Percentiles rank a stretch among this genome's conserved stretches.
Evolutionary conservation across 2,888 invertebrate species (phyloP).

Genomic region (Cantharis rustica): DNA sequence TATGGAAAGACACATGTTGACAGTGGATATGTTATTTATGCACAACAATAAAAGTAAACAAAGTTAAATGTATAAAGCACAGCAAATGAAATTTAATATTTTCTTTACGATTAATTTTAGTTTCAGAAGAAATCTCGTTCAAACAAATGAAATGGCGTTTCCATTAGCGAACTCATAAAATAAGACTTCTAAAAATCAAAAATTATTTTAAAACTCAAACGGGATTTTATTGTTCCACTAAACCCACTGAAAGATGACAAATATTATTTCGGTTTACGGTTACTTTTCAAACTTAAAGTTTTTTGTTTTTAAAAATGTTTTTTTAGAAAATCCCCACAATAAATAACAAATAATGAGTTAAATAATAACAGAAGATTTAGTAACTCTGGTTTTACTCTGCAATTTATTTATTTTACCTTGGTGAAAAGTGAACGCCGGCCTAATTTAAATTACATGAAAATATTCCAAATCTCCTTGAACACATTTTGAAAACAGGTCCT

Average conservation of each 20-base stretch:
- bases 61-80: not conserved
- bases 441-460: too few species aligned
- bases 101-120: not conserved
- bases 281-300: not conserved
- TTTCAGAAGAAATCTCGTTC: not conserved
- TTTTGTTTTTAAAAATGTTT: not conserved
- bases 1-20: conserved; percentile 17
- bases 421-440: too few species aligned
- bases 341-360: too few species aligned
- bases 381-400: too few species aligned
- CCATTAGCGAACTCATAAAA: not conserved
- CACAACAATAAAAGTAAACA: not conserved
- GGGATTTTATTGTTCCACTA: not conserved
- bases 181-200: not conserved
- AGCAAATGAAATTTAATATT: not conserved
- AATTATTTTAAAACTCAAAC: not conserved
- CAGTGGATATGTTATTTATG: conserved; percentile 22
- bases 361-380: too few species aligned
- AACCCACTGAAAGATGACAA: not conserved
- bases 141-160: not conserved
- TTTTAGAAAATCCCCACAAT: too few species aligned
- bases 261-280: not conserved
- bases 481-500: too few species aligned
- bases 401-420: too few species aligned
- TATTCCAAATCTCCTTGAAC: too few species aligned